Conservation (phyloP, 2,888 invertebrate species). For the Hypomecis punctinalis region DNA sequence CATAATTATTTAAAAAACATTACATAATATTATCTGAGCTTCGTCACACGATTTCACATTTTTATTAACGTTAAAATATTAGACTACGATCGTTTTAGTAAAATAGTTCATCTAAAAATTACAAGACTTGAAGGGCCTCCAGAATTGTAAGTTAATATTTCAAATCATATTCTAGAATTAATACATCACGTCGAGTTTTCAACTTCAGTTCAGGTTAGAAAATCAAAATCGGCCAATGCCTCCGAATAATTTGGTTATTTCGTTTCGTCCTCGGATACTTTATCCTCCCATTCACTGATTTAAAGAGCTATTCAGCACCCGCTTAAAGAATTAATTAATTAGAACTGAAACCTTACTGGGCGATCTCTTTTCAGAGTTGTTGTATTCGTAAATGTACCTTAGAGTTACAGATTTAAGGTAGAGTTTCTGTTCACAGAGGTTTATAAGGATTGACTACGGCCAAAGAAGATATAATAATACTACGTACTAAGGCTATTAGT, state of each 20-base stretch:
- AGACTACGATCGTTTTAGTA: no score
- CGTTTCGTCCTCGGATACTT: slow-evolving; percentile 8
- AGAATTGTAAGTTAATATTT: not conserved
- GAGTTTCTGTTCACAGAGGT: not conserved
- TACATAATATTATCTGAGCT: no score
- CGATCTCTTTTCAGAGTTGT: slow-evolving; percentile 1
- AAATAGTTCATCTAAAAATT: no score
- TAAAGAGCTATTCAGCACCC: slow-evolving; percentile 14
- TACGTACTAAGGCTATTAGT: no score
- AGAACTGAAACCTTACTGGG: slow-evolving; percentile 13
- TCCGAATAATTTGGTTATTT: not conserved
- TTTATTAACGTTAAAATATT: no score
- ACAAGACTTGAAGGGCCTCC: no score
- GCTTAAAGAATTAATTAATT: slow-evolving; percentile 27
- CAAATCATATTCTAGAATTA: not conserved
- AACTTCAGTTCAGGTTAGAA: slow-evolving; percentile 1
- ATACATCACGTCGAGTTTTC: not conserved
- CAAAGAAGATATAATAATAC: no score
- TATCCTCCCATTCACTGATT: slow-evolving; percentile 12
- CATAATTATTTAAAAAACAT: no score
- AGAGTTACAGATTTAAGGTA: not conserved
- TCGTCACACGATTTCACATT: no score
- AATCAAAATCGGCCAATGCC: not conserved
- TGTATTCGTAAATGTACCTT: slow-evolving; percentile 5
- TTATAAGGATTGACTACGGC: not conserved